phyloP scores from a whole-genome alignment of 2,797 vertebrate species.

The Muscicapa striata region DNA sequence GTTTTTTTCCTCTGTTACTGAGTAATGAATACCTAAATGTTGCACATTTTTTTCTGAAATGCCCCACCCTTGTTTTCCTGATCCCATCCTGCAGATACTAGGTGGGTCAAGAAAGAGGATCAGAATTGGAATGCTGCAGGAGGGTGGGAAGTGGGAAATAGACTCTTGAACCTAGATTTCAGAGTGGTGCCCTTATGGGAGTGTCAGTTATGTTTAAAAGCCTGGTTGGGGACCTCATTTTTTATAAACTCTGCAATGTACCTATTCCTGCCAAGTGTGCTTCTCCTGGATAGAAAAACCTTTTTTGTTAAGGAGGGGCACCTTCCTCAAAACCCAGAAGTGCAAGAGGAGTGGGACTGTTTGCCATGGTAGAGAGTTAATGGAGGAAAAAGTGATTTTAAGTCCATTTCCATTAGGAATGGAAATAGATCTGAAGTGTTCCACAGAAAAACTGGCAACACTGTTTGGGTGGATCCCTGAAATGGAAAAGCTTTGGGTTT shows the following conservation, averaged over 20 bases:
- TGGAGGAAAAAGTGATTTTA: background rate
- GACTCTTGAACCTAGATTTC: background rate
- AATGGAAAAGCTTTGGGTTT: background rate
- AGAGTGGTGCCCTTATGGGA: background rate
- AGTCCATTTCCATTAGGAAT: background rate
- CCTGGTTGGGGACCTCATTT: background rate
- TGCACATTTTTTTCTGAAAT: background rate
- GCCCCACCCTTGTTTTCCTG: background rate
- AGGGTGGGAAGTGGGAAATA: background rate
- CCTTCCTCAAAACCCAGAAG: background rate
- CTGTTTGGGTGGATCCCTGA: background rate
- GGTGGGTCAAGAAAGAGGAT: background rate
- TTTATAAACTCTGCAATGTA: background rate
- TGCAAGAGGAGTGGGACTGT: background rate
- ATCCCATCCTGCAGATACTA: background rate
- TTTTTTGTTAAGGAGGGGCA: background rate
- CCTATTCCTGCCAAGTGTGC: background rate
- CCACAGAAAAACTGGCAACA: background rate
- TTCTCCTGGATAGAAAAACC: background rate
- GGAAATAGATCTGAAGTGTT: background rate
- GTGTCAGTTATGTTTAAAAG: background rate
- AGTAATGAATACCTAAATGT: background rate
- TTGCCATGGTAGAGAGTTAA: background rate
- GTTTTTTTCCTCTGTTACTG: background rate
- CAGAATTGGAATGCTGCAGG: background rate